phyloP scores from a whole-genome alignment of 1,140 invertebrate genomes.

The Temnothorax nylanderi region DNA sequence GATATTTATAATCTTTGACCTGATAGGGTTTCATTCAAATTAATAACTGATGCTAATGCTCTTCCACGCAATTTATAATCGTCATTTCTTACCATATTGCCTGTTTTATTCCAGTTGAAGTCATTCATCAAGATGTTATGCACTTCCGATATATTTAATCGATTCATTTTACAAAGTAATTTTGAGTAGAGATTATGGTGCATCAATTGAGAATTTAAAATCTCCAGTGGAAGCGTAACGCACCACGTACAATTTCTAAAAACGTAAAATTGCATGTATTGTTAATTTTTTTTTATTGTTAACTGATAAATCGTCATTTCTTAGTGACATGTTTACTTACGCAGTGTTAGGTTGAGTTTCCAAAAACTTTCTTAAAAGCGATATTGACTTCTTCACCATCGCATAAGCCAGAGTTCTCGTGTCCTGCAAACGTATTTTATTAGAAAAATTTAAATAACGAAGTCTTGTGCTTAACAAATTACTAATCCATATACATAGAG shows the following conservation, averaged over 20 bases:
- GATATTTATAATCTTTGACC: constrained; percentile 76
- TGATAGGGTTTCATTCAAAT: constrained; percentile 35
- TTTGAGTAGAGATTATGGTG: constrained; percentile 75
- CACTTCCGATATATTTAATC: constrained; percentile 72
- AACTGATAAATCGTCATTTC: not conserved
- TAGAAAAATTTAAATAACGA: not conserved
- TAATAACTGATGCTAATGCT: not conserved
- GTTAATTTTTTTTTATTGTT: not conserved
- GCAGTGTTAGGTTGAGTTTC: constrained; percentile 37
- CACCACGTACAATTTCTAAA: constrained; percentile 78
- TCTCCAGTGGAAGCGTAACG: constrained; percentile 75
- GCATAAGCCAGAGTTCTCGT: constrained; percentile 70
- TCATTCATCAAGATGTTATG: constrained; percentile 72
- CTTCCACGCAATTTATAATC: not conserved
- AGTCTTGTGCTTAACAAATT: not conserved
- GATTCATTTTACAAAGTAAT: constrained; percentile 76
- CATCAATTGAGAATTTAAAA: constrained; percentile 80
- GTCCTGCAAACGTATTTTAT: constrained; percentile 65
- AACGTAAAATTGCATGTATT: not conserved
- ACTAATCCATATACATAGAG: not conserved
- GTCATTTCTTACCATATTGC: constrained; percentile 73
- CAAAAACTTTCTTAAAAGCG: constrained; percentile 68
- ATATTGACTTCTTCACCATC: constrained; percentile 69
- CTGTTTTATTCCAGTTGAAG: constrained; percentile 81
- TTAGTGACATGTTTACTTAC: constrained; percentile 53